Evolutionary conservation across 2,113 vertebrate genomes (phyloP).

Genomic region (Passer domesticus): DNA sequence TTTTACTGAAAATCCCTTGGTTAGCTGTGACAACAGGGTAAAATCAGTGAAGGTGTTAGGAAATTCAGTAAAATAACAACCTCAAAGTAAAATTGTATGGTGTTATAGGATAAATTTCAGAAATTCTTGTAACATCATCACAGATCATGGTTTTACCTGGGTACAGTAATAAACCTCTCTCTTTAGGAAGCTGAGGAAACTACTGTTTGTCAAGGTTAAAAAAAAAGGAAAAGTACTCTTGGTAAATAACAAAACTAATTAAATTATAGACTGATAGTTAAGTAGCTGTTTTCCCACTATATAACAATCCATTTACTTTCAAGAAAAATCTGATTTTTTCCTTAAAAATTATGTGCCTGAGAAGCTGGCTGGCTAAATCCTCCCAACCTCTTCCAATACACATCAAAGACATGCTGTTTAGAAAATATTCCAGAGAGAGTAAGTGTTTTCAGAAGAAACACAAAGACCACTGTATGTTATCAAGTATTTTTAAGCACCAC

Average conservation of each 20-base stretch:
- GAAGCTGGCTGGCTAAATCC: neutral
- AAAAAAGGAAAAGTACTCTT: neutral
- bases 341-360: neutral
- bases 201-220: neutral
- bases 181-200: neutral
- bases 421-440: neutral
- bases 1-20: neutral
- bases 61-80: neutral
- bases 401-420: neutral
- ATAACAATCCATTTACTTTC: neutral
- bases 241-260: neutral
- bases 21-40: fast-evolving
- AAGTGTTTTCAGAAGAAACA: neutral
- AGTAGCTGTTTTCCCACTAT: neutral
- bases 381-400: neutral
- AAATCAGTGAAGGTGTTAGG: neutral
- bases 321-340: neutral
- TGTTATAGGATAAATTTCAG: neutral
- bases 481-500: neutral
- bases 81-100: neutral
- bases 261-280: neutral
- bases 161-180: neutral
- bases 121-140: neutral
- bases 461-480: neutral
- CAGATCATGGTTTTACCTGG: neutral